Evolutionary conservation across 1,140 invertebrate species (phyloP), one percentile per base, ranked within the genome.

Genomic region (Akabosia matsudoensis): DNA sequence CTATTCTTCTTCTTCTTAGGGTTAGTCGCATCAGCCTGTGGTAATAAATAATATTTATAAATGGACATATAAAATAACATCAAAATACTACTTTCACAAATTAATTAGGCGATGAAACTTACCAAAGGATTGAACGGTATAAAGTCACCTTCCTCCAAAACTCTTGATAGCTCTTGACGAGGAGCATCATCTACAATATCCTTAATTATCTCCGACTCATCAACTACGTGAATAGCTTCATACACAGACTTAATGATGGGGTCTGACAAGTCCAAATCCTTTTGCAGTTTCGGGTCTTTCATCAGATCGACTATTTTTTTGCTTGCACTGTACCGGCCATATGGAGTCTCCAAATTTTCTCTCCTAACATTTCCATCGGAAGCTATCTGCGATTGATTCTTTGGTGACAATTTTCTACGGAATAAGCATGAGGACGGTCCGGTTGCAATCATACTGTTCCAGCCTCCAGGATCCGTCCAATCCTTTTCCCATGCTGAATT

Each of bases 61-160:
- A 16, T 16, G 4, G n/a, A n/a, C 24, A n/a, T 16, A 4, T 61
- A n/a, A 10, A 22, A 4, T 22, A n/a, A 16, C 54, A 22, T 61
- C 7, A 22, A 14, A 61, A 22, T 61, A 16, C 3, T 7, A 13
- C 14, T 72, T 7, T 22, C n/a, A 22, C 70, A 4, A 72, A 1
- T 10, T 4, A 28, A 72, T 22, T 67, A 28, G 13, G 7, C 7
- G 10, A 67, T 30, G 13, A 30, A 67, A 67, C 56, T 76, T 77
- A 79, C 80, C 73, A 79, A 73, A 24, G 80, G 78, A 79, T 81
- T 81, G 33, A 81, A 79, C 0, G 80, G 77, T 3, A 81, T 74
- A 28, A 79, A 81, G n/a, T 81, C 78, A 16, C 28, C 70, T 37
- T 78, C 74, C 16, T 54, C 33, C 1, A 70, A 28, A 54, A 78